Evolutionary conservation across 2,113 vertebrate species (phyloP).

Genomic region (Oriolus oriolus): DNA sequence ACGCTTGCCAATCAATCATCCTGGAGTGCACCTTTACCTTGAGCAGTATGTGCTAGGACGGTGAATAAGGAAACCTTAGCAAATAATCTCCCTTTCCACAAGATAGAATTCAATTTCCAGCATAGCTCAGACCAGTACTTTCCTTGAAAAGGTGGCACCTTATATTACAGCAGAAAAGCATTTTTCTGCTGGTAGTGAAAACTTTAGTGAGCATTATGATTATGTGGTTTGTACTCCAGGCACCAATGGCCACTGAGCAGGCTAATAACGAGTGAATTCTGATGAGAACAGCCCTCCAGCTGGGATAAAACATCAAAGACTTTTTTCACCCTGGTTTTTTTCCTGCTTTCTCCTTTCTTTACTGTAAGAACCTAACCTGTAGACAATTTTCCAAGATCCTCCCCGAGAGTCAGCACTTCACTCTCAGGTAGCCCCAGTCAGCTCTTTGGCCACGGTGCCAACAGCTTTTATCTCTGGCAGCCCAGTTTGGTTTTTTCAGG

Average conservation of each 20-base stretch:
- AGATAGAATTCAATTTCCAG: conserved; percentile 57
- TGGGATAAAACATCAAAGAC: neutral
- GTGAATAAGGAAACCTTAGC: conserved; percentile 43
- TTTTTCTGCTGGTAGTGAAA: conserved; percentile 32
- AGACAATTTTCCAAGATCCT: neutral
- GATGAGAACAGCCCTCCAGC: conserved; percentile 24
- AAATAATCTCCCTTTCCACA: conserved; percentile 58
- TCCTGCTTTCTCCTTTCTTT: neutral
- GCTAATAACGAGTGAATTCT: neutral
- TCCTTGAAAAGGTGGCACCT: conserved; percentile 17
- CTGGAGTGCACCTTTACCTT: conserved; percentile 48
- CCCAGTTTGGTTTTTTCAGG: neutral
- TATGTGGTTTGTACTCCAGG: conserved; percentile 40
- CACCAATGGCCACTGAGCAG: neutral
- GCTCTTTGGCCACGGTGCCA: neutral
- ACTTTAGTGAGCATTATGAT: conserved; percentile 48
- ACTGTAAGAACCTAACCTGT: neutral
- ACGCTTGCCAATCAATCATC: conserved; percentile 25
- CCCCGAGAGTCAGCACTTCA: neutral
- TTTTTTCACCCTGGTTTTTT: neutral
- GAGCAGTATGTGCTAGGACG: neutral
- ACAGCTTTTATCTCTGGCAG: neutral
- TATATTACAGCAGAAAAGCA: conserved; percentile 21
- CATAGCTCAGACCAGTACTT: conserved; percentile 16
- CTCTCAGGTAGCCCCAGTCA: neutral